Conservation (phyloP, 2,888 invertebrate species). For the Poecilobothrus nobilitatus region DNA sequence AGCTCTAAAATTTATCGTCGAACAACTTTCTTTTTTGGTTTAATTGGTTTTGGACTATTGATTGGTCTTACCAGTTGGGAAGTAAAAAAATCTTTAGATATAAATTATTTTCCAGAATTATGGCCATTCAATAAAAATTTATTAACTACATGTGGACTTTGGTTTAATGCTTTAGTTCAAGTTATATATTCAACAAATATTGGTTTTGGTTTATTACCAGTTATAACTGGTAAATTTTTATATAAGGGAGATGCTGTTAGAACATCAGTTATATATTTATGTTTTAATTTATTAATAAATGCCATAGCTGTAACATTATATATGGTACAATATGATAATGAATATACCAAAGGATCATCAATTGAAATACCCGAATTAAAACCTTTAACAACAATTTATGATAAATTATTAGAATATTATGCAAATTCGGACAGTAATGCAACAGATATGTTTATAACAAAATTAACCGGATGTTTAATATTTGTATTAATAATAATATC, state of each 20-base stretch:
- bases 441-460: constrained; percentile 27
- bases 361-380: constrained; percentile 36
- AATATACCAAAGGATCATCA: constrained; percentile 23
- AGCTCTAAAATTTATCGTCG: constrained; percentile 40
- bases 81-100: constrained; percentile 36
- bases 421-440: constrained; percentile 25
- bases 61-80: constrained; percentile 40
- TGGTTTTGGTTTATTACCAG: constrained; percentile 41
- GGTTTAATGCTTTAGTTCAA: constrained; percentile 44
- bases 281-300: constrained; percentile 42
- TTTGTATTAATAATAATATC: constrained; percentile 37
- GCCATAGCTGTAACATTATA: constrained; percentile 42
- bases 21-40: constrained; percentile 37
- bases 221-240: constrained; percentile 43
- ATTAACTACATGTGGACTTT: constrained; percentile 36
- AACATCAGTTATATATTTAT: constrained; percentile 42
- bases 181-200: constrained; percentile 42
- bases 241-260: constrained; percentile 44
- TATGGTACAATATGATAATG: constrained; percentile 41
- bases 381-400: constrained; percentile 41
- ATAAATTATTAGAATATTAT: constrained; percentile 32
- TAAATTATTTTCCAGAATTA: constrained; percentile 37
- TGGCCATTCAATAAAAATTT: constrained; percentile 34
- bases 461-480: constrained; percentile 36
- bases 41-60: constrained; percentile 35